Evolutionary conservation across 2,113 vertebrate genomes (phyloP).

Genomic region (Nycticryphes semicollaris): DNA sequence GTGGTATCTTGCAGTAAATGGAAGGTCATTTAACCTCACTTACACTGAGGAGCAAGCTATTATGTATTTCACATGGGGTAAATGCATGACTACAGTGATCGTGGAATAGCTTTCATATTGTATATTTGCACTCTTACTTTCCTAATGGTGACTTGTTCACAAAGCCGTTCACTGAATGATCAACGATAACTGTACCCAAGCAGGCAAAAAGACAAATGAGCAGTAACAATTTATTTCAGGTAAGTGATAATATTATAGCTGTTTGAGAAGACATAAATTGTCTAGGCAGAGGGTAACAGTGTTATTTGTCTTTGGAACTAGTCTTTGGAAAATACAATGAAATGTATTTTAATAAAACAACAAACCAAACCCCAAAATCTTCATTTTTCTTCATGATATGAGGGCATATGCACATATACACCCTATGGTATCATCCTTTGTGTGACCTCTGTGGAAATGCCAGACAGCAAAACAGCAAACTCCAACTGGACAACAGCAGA

Average conservation of each 20-base stretch:
- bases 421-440: not conserved
- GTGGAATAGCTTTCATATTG: not conserved
- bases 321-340: not conserved
- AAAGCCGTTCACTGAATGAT: not conserved
- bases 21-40: not conserved
- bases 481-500: not conserved
- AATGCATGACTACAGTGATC: not conserved
- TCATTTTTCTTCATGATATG: not conserved
- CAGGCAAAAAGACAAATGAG: not conserved
- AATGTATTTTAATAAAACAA: not conserved
- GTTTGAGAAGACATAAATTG: not conserved
- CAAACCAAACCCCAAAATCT: not conserved
- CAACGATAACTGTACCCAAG: not conserved
- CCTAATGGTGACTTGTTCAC: not conserved
- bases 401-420: not conserved
- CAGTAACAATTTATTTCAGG: not conserved
- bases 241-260: not conserved
- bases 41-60: not conserved
- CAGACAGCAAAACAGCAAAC: not conserved
- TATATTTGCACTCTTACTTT: not conserved
- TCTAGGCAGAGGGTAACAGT: not conserved
- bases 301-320: not conserved
- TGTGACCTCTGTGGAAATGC: not conserved
- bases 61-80: not conserved
- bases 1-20: not conserved